A percentile compares a stretch with the other conserved stretches of the same genome.
phyloP scores from a whole-genome alignment of 1,140 invertebrate species.

The Drosophila equinoxialis region DNA sequence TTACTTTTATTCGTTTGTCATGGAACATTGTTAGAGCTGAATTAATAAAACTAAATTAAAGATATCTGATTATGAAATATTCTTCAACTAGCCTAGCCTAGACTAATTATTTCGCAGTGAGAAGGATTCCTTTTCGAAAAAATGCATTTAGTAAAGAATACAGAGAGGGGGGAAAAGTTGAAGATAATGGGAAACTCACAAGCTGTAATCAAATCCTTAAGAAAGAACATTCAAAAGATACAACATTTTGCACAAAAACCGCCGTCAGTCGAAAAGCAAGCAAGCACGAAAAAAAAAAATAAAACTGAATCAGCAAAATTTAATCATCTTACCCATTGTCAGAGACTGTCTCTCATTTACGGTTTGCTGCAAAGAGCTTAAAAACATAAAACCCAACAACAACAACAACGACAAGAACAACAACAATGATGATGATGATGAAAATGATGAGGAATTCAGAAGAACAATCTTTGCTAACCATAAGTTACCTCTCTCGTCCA shows the following conservation, averaged over 20 bases:
- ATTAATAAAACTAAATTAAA: slow-evolving; percentile 3
- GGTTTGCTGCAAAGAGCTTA: slow-evolving; percentile 39
- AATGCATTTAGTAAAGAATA: too few species aligned
- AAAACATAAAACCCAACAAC: slow-evolving; percentile 34
- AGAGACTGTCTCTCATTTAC: background rate
- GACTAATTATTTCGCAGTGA: background rate
- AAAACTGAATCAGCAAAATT: slow-evolving; percentile 68
- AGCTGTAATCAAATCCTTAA: slow-evolving; percentile 8
- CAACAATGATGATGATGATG: background rate
- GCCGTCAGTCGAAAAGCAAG: slow-evolving; percentile 10
- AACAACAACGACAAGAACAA: slow-evolving; percentile 13
- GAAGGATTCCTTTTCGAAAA: background rate
- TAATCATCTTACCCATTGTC: slow-evolving; percentile 57
- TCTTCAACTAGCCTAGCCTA: background rate
- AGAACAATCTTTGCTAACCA: slow-evolving; percentile 3
- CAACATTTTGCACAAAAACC: slow-evolving; percentile 21
- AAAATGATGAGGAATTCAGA: slow-evolving; percentile 5
- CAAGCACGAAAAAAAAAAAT: slow-evolving; percentile 9
- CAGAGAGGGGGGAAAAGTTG: too few species aligned
- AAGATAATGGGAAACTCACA: background rate
- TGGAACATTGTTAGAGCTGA: background rate
- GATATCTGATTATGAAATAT: background rate
- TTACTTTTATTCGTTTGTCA: slow-evolving; percentile 40
- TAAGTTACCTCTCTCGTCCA: background rate
- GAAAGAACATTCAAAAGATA: slow-evolving; percentile 26